Evolutionary conservation across 2,888 invertebrate genomes (phyloP).

Genomic region (Drosophila meridionalis): DNA sequence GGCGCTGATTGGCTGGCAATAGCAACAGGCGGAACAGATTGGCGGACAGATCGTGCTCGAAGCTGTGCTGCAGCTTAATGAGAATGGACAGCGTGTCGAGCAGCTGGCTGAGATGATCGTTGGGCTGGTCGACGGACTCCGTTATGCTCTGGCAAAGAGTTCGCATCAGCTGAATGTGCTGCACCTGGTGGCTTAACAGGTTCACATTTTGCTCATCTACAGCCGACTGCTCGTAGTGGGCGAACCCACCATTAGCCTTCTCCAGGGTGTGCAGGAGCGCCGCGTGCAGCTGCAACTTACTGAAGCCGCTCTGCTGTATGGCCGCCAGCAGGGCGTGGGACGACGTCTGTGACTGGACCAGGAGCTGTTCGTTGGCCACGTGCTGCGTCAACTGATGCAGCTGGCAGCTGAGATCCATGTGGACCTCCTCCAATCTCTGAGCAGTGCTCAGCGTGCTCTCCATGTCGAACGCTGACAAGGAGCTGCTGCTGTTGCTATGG

Average conservation of each 20-base stretch:
- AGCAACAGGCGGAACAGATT: slow-evolving; percentile 54
- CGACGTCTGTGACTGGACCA: slow-evolving; percentile 28
- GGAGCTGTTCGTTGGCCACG: slow-evolving; percentile 27
- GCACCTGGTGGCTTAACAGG: slow-evolving; percentile 66
- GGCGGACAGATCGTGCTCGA: slow-evolving; percentile 51
- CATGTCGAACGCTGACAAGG: not conserved
- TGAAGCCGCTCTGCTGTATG: slow-evolving; percentile 37
- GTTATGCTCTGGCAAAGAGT: slow-evolving; percentile 54
- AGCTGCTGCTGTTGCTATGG: not conserved
- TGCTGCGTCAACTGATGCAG: slow-evolving; percentile 51
- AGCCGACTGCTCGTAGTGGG: slow-evolving; percentile 56
- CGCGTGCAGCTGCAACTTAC: slow-evolving; percentile 40
- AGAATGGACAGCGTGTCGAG: slow-evolving; percentile 39
- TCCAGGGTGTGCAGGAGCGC: slow-evolving; percentile 57
- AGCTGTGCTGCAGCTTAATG: slow-evolving; percentile 46
- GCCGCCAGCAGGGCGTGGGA: slow-evolving; percentile 36
- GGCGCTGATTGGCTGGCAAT: slow-evolving; percentile 39
- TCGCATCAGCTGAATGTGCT: slow-evolving; percentile 65
- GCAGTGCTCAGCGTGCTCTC: slow-evolving; percentile 55
- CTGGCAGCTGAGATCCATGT: slow-evolving; percentile 70
- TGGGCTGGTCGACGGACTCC: slow-evolving; percentile 22
- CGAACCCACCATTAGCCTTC: slow-evolving; percentile 56
- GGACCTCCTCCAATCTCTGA: slow-evolving; percentile 65
- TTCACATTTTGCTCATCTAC: slow-evolving; percentile 39
- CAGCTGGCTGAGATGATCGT: slow-evolving; percentile 40